Base-by-base conservation (phyloP, 2,797 vertebrate species). In the Coracias cyanogaster region DNA sequence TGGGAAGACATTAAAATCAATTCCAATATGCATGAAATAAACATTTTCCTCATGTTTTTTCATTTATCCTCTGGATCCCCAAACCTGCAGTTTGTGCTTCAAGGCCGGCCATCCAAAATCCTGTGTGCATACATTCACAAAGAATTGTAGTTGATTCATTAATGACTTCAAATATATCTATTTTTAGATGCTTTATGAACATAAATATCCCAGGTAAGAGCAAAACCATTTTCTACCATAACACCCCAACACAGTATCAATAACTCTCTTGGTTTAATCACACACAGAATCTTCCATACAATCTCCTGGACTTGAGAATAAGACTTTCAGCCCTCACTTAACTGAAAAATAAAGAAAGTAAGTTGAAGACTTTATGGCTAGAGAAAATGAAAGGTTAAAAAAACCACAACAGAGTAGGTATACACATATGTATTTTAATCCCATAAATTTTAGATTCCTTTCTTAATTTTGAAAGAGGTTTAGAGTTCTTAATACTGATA, bases 361-460 rank as follows among this genome's bases (percentile, higher is more conserved):
- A 66, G 3, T 6, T 7, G 0, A 64, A 60, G 2, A 31, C 2
- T 3, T 62, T 60, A 35, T 8, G 3, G 2, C n/a, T 25, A 6
- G 29, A 86, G 35, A 94, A 39, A 4, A 65, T 10, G 22, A n/a
- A 25, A 66, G 22, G 3, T 18, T 45, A 12, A n/a, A 76, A 76
- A 76, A 33, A 5, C 7, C 9, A 37, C 12, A 12, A 33, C 11
- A 55, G 4, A 67, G 8, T n/a, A 17, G 52, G 11, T 28, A 15
- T 54, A 18, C n/a, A 3, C n/a, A 12, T 19, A 19, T 22, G 13
- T 20, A 26, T 15, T 48, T 52, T 25, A 31, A 65, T 49, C 3
- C 11, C 24, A 54, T 4, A 77, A 35, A 77, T 5, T n/a, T 2
- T 31, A 58, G 10, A 43, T 73, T 62, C 1, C 7, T n/a, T n/a